phyloP scores from a whole-genome alignment of 2,888 invertebrate species.

The Caenorhabditis japonica region DNA sequence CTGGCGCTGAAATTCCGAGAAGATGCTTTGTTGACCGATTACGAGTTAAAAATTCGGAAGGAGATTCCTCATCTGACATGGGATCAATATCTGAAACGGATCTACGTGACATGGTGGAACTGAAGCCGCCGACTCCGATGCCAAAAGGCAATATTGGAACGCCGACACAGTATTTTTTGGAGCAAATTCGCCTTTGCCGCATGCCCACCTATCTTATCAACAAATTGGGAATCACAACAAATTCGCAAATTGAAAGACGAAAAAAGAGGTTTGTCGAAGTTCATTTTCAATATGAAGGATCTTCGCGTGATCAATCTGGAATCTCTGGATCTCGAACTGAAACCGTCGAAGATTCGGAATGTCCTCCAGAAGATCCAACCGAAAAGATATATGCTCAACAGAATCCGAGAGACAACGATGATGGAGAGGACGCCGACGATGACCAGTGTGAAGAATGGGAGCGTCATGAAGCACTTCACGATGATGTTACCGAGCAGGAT shows the following conservation, averaged over 20 bases:
- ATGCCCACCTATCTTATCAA: constrained; percentile 77
- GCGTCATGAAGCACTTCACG: constrained; percentile 79
- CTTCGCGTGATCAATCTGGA: background rate
- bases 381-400: constrained; percentile 37
- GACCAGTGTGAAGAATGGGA: constrained; percentile 66
- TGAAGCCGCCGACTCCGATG: constrained; percentile 78
- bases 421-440: constrained; percentile 59
- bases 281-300: constrained; percentile 49
- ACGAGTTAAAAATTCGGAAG: constrained; percentile 32
- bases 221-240: constrained; percentile 59
- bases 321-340: background rate
- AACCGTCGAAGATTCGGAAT: constrained; percentile 5
- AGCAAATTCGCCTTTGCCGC: constrained; percentile 78
- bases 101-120: constrained; percentile 70
- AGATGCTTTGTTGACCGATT: constrained; percentile 57
- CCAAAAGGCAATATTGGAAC: constrained; percentile 81
- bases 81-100: constrained; percentile 37
- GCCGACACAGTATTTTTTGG: constrained; percentile 79
- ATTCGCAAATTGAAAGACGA: no score
- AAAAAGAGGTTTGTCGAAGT: constrained; percentile 61
- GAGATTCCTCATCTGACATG: constrained; percentile 5
- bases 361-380: constrained; percentile 51
- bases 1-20: constrained; percentile 31
- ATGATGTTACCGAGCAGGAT: constrained; percentile 79
- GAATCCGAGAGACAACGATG: constrained; percentile 53